These are phyloP conservation scores for Ellobium chinense DNA, from an alignment of 2,888 invertebrate species.

Conservation along the genomic window DNA sequence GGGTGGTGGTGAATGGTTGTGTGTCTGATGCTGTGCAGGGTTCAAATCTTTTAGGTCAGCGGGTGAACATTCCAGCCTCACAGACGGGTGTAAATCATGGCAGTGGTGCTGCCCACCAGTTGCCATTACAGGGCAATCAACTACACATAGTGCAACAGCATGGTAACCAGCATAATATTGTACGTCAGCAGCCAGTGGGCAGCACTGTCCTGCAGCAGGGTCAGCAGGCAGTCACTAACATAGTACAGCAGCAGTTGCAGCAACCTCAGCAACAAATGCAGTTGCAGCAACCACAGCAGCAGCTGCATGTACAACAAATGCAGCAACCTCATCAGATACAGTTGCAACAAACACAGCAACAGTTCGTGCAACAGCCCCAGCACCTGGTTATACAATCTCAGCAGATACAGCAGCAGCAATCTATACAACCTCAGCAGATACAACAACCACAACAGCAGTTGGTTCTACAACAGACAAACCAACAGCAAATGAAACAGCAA, in stretches of 20 bases:
- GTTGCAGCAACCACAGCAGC: neutral
- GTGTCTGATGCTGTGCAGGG: constrained; percentile 15
- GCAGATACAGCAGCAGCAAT: neutral
- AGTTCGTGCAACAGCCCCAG: constrained; percentile 10
- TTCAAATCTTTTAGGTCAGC: constrained; percentile 7
- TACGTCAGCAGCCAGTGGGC: neutral
- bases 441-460: neutral
- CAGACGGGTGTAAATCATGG: neutral
- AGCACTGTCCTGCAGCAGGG: neutral
- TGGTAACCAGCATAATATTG: neutral
- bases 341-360: constrained; percentile 22
- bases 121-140: neutral
- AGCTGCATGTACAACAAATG: constrained; percentile 10
- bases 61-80: constrained; percentile 26
- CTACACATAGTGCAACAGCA: neutral
- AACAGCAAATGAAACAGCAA: neutral
- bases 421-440: neutral
- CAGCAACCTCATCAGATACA: neutral
- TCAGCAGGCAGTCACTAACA: constrained; percentile 25
- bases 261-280: constrained; percentile 38
- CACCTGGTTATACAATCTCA: neutral
- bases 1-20: constrained; percentile 36
- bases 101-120: neutral
- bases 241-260: constrained; percentile 36
- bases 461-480: neutral